phyloP scores from a whole-genome alignment of 2,113 vertebrate genomes.

The Campylomormyrus numenius region DNA sequence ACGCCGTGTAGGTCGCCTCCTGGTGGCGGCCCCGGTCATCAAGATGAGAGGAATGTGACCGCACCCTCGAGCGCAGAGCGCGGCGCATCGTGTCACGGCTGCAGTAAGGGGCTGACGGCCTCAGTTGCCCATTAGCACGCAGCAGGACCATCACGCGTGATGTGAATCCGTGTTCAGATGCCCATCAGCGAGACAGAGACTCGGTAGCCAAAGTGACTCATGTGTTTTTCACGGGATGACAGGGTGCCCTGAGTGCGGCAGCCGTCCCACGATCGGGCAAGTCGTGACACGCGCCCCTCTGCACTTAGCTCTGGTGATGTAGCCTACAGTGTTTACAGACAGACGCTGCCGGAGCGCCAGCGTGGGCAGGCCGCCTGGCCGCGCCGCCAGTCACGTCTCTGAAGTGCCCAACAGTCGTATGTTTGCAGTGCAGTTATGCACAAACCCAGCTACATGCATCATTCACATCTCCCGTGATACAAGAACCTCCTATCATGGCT shows the following conservation, averaged over 20 bases:
- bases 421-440: neutral
- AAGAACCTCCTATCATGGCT: neutral
- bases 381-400: neutral
- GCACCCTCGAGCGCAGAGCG: neutral
- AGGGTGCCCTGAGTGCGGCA: conserved; percentile 25
- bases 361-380: neutral
- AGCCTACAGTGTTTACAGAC: neutral
- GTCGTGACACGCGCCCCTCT: conserved; percentile 41
- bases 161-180: neutral
- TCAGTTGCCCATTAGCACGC: too few species aligned
- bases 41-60: neutral
- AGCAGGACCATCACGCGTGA: neutral
- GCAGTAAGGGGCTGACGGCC: neutral
- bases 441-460: neutral
- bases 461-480: neutral
- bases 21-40: neutral
- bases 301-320: conserved; percentile 33
- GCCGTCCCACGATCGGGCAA: conserved; percentile 38
- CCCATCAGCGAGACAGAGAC: neutral
- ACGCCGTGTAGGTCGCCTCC: neutral
- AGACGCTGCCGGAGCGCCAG: neutral
- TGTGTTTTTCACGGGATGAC: conserved; percentile 51
- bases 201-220: conserved; percentile 36
- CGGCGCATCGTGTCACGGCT: neutral
- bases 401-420: neutral